These are phyloP conservation scores for Dryobates pubescens DNA, from an alignment of 2,797 vertebrate species.

Conservation along the genomic window DNA sequence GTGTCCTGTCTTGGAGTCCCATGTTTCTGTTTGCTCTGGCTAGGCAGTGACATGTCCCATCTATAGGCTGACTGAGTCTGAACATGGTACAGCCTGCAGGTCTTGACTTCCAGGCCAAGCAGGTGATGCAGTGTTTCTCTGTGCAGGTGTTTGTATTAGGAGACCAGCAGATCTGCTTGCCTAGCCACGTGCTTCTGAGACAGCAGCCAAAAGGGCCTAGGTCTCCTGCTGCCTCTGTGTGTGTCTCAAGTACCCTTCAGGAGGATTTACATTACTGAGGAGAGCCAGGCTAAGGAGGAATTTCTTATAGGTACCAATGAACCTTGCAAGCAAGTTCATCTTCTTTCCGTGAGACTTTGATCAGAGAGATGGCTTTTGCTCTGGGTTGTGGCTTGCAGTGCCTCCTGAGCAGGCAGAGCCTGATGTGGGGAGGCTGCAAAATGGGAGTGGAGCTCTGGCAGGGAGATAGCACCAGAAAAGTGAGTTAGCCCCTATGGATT, in stretches of 20 bases:
- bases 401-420: not conserved
- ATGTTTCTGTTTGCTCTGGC: not conserved
- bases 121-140: not conserved
- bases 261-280: not conserved
- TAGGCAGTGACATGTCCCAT: not conserved
- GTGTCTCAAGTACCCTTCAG: not conserved
- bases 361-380: not conserved
- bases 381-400: not conserved
- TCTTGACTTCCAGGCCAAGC: not conserved
- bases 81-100: fast-evolving
- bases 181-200: not conserved
- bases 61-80: not conserved
- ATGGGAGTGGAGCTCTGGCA: not conserved
- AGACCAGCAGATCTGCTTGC: not conserved
- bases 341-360: not conserved
- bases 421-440: not conserved
- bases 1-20: not conserved
- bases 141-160: not conserved
- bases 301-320: not conserved
- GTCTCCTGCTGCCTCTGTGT: not conserved
- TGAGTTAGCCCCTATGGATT: not conserved
- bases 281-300: not conserved
- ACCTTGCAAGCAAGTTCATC: not conserved
- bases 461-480: not conserved
- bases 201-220: not conserved